A percentile compares a stretch with the other conserved stretches of the same genome.
phyloP scores from a whole-genome alignment of 2,113 vertebrate species.

The Rhynchomys soricoides region DNA sequence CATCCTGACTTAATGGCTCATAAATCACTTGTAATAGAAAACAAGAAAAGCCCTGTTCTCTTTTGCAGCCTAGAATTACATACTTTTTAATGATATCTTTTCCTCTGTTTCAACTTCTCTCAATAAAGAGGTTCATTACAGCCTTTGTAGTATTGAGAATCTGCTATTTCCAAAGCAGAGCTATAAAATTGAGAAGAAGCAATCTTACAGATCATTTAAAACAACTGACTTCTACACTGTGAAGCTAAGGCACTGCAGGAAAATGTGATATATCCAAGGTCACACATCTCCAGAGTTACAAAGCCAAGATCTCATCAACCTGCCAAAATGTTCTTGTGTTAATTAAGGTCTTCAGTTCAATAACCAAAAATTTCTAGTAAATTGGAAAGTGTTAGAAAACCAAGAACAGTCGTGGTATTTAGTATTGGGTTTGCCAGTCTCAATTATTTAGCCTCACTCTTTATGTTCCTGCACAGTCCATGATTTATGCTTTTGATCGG shows the following conservation, averaged over 20 bases:
- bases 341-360: not conserved
- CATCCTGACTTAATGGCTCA: conserved; percentile 59
- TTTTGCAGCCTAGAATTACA: conserved; percentile 29
- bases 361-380: not conserved
- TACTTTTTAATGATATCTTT: conserved; percentile 41
- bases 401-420: not conserved
- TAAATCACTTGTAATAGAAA: conserved; percentile 60
- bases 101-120: not conserved
- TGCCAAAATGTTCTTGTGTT: not conserved
- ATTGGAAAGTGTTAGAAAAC: not conserved
- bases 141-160: not conserved
- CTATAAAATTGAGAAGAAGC: conserved; percentile 40
- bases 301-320: not conserved
- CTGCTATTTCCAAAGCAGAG: not conserved
- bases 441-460: not conserved
- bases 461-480: not conserved
- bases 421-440: not conserved
- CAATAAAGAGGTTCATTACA: conserved; percentile 34
- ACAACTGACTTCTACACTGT: not conserved
- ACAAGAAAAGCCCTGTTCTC: conserved; percentile 39
- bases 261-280: not conserved
- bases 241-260: not conserved
- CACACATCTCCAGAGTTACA: not conserved
- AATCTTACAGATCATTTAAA: not conserved
- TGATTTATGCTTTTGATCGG: not conserved